These are phyloP conservation scores for Nothocercus nigrocapillus DNA, from an alignment of 2,113 vertebrate species.

Conservation along the genomic window DNA sequence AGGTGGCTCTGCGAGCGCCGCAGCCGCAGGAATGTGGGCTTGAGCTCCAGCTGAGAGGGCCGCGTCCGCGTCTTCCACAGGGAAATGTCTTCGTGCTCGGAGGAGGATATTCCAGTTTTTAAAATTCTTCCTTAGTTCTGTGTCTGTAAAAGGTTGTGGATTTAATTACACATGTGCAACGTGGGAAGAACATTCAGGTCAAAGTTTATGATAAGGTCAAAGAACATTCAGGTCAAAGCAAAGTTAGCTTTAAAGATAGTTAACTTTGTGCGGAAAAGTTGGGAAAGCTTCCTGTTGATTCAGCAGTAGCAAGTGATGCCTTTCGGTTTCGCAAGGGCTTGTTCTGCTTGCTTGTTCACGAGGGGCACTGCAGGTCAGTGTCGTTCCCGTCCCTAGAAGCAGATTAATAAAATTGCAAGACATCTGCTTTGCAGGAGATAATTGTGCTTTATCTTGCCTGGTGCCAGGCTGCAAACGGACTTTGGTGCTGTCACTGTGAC, in stretches of 20 bases:
- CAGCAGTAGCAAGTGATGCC: neutral
- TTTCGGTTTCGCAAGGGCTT: neutral
- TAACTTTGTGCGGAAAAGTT: neutral
- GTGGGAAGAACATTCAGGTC: neutral
- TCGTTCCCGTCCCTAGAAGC: rapidly evolving
- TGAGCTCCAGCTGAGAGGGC: neutral
- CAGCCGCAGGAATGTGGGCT: neutral
- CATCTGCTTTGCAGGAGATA: rapidly evolving
- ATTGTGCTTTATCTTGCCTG: rapidly evolving
- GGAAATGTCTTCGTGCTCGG: neutral
- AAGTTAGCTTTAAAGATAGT: rapidly evolving
- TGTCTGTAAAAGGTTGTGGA: rapidly evolving
- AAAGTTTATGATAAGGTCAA: rapidly evolving
- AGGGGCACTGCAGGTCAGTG: neutral
- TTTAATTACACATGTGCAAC: neutral
- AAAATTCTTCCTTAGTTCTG: neutral
- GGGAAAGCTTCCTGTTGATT: neutral
- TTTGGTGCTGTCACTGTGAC: rapidly evolving
- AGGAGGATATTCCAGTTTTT: neutral
- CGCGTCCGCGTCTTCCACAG: rapidly evolving
- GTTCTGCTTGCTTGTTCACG: neutral
- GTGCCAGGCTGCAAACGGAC: rapidly evolving
- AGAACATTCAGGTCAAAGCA: neutral
- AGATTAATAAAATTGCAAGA: rapidly evolving
- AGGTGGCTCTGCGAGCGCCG: rapidly evolving